Conservation (phyloP, 2,113 vertebrate genomes). For the Grammomys surdaster region DNA sequence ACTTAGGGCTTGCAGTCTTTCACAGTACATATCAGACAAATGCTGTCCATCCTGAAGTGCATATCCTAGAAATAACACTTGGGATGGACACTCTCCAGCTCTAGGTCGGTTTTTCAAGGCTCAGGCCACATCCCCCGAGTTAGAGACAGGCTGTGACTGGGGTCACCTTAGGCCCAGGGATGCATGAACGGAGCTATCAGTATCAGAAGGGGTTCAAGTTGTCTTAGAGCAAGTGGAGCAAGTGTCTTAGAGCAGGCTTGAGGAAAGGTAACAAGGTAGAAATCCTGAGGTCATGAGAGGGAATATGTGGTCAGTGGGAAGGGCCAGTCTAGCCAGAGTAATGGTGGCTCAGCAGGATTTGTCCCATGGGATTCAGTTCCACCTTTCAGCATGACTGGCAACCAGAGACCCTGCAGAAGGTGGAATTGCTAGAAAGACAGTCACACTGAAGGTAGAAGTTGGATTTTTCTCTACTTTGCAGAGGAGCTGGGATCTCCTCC, state of each 20-base stretch:
- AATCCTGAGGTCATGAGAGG: neutral
- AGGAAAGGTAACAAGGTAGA: neutral
- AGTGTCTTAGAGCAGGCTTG: neutral
- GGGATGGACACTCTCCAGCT: no score
- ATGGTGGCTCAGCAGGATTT: no score
- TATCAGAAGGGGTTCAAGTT: neutral
- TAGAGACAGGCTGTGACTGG: neutral
- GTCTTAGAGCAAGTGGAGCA: neutral
- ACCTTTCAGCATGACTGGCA: neutral
- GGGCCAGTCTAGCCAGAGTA: neutral
- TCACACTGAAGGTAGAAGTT: neutral
- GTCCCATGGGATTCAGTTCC: no score
- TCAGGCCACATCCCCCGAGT: neutral
- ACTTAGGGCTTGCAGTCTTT: neutral
- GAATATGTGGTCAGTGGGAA: neutral
- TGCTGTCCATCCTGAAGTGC: neutral
- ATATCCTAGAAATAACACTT: rapidly evolving
- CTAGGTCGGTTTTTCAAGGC: neutral
- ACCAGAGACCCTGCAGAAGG: neutral
- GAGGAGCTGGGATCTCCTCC: neutral
- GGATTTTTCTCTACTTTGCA: neutral
- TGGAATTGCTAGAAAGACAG: neutral
- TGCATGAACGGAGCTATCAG: neutral
- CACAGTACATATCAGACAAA: neutral
- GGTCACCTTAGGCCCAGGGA: neutral